Conservation (phyloP, 2,113 vertebrate species). For the Megaceryle maxima region DNA sequence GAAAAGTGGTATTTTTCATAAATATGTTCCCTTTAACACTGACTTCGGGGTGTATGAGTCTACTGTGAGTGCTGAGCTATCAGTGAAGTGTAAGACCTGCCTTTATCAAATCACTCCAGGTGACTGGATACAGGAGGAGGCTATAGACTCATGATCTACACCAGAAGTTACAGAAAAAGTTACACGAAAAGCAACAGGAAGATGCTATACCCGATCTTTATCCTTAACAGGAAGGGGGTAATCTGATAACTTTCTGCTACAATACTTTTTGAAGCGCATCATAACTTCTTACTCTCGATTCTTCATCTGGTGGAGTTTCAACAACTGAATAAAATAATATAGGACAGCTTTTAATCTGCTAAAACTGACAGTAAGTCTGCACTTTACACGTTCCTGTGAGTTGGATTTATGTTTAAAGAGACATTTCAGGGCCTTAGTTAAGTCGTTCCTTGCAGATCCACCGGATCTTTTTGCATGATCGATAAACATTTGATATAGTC, state of each 20-base stretch:
- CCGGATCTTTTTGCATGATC: not conserved
- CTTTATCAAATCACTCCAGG: not conserved
- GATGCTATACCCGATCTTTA: not conserved
- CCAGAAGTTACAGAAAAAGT: not conserved
- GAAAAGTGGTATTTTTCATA: not conserved
- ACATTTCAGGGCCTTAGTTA: not conserved
- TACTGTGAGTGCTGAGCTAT: not conserved
- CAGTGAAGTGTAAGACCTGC: not conserved
- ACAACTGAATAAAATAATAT: not conserved
- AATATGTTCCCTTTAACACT: not conserved
- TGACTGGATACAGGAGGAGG: not conserved
- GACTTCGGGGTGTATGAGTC: not conserved
- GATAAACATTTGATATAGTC: not conserved
- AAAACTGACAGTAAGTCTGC: not conserved
- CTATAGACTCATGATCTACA: not conserved
- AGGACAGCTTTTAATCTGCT: not conserved
- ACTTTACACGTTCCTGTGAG: not conserved
- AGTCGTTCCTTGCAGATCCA: not conserved
- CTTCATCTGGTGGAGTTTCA: not conserved
- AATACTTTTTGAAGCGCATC: not conserved
- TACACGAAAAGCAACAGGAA: constrained; percentile 37
- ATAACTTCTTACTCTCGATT: not conserved
- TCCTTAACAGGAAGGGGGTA: constrained; percentile 25
- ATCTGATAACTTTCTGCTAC: constrained; percentile 23
- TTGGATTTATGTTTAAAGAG: not conserved